Evolutionary conservation across 2,888 invertebrate species (phyloP).

Genomic region (Drosophila quasianomalipes): DNA sequence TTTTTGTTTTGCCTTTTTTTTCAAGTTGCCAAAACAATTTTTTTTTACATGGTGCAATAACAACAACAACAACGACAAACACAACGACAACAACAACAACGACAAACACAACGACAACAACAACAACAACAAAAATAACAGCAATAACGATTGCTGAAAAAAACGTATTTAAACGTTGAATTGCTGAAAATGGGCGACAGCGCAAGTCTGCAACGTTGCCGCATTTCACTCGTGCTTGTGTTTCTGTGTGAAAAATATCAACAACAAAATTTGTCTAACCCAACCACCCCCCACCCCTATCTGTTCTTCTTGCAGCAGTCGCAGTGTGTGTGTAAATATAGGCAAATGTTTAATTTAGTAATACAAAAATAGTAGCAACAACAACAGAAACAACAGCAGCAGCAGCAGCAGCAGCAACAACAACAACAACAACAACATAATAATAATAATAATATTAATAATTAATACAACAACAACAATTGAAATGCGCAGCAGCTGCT

Average conservation of each 20-base stretch:
- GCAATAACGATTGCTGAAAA: not conserved
- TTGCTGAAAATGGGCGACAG: slow-evolving; percentile 41
- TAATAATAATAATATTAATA: slow-evolving; percentile 5
- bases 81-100: slow-evolving; percentile 9
- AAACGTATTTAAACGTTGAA: slow-evolving; percentile 7
- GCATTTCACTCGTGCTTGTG: slow-evolving; percentile 22
- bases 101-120: slow-evolving; percentile 4
- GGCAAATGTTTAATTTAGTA: slow-evolving; percentile 47
- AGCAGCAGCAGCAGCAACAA: slow-evolving; percentile 6
- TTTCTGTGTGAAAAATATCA: not conserved
- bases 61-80: slow-evolving; percentile 9
- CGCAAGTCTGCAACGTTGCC: slow-evolving; percentile 39
- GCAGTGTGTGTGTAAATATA: slow-evolving; percentile 54
- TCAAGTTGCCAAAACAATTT: slow-evolving; percentile 28
- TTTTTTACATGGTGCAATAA: slow-evolving; percentile 34
- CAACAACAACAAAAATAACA: slow-evolving; percentile 7
- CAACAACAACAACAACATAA: not conserved
- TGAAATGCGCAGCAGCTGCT: slow-evolving; percentile 38
- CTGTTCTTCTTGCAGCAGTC: slow-evolving; percentile 36
- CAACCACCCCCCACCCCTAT: not conserved
- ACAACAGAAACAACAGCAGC: slow-evolving; percentile 19
- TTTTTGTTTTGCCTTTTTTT: slow-evolving; percentile 36
- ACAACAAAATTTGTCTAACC: not conserved
- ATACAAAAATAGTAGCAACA: slow-evolving; percentile 11
- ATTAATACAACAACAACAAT: slow-evolving; percentile 20